Conservation (phyloP, 1,140 invertebrate genomes). For the Bursaphelenchus mucronatus region DNA sequence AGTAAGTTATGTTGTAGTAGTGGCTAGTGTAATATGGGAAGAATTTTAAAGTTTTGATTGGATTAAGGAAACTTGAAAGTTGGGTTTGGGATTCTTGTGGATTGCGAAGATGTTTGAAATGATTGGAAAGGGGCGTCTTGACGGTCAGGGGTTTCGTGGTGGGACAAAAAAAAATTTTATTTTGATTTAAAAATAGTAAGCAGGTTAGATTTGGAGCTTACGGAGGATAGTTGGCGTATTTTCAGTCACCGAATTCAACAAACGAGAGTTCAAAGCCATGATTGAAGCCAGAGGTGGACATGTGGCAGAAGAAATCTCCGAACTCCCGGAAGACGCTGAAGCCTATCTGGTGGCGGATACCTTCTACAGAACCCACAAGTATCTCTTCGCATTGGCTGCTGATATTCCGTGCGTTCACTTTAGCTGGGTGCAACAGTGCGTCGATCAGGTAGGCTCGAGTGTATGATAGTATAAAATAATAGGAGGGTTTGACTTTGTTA, state of each 20-base stretch:
- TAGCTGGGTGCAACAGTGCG: constrained; percentile 49
- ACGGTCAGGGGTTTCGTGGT: no score
- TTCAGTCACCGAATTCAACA: constrained; percentile 51
- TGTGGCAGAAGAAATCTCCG: constrained; percentile 42
- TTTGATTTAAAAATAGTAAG: neutral
- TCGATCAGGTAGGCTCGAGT: constrained; percentile 38
- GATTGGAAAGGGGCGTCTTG: no score
- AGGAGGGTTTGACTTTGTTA: no score
- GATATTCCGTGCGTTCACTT: constrained; percentile 51
- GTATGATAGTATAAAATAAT: neutral
- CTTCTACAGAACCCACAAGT: constrained; percentile 57
- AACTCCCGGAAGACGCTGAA: constrained; percentile 6
- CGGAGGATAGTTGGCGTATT: neutral
- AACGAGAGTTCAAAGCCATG: constrained; percentile 42
- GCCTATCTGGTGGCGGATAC: constrained; percentile 56
- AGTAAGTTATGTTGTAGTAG: neutral
- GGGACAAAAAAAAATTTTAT: neutral
- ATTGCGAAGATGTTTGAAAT: no score
- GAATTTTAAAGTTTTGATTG: constrained; percentile 21
- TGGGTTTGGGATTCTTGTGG: no score
- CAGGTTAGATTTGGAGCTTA: neutral
- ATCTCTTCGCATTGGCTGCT: constrained; percentile 50
- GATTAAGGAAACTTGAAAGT: constrained; percentile 1
- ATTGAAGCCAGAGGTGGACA: constrained; percentile 48
- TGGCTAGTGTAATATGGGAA: no score